Base-by-base conservation (phyloP, 2,113 vertebrate species). In the Theristicus caerulescens region DNA sequence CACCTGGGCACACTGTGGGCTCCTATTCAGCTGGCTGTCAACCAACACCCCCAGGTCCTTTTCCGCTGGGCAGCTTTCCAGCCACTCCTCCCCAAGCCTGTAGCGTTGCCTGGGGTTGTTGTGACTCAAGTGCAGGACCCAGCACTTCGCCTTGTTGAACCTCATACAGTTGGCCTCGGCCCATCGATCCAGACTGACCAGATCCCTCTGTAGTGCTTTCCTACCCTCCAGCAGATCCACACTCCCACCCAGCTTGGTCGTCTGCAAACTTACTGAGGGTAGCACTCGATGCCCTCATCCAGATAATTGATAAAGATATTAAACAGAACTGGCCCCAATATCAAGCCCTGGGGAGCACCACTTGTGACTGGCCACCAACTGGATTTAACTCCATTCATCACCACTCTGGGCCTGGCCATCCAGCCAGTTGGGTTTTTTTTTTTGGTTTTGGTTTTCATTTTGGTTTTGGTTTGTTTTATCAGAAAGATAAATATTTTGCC, bases 311-410 rank as follows among this genome's bases (percentile, higher is more conserved):
- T 57, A 74, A 44, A 57, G 31, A 19, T 19, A 26, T 19, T 34
- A 44, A 55, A 57, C 9, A 73, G 22, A 44, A 27, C 24, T 14
- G 16, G 22, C 24, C 24, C 18, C 24, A 21, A 1, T 9, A 21
- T 17, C 11, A 14, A n/a, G 66, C 18, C 31, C 22, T 54, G 47
- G 16, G 13, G 17, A 65, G 21, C 47, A 42, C 22, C 10, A 32
- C 58, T 20, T 14, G 21, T 51, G 8, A 64, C 21, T 1, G 0
- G 27, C 46, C 2, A 0, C 44, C 20, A 32, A 15, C 46, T 51
- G 36, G 59, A 42, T 79, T 38, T 44, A 29, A 47, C 25, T 59
- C 73, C 18, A 10, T 59, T 47, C 32, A 46, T 17, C 26, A 27
- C 11, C 9, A 32, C 10, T 24, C 12, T 47, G 16, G 15, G 25